phyloP scores from a whole-genome alignment of 2,888 invertebrate genomes.

The Drosophila kanekoi region DNA sequence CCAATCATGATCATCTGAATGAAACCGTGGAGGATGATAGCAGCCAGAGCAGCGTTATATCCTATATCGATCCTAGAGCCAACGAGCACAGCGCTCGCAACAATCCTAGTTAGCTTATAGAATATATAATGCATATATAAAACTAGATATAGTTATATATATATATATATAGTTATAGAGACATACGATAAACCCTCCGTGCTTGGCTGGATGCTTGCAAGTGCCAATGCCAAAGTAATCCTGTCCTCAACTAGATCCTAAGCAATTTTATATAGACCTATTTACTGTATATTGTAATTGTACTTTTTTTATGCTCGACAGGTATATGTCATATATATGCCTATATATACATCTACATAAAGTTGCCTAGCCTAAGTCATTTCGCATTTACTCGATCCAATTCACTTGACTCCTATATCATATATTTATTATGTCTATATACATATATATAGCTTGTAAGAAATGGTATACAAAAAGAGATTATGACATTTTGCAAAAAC shows the following conservation, averaged over 20 bases:
- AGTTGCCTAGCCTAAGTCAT: constrained; percentile 18
- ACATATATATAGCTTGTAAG: background rate
- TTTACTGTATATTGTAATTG: constrained; percentile 30
- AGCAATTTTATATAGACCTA: constrained; percentile 6
- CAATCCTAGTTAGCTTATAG: constrained; percentile 60
- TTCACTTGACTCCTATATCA: constrained; percentile 25
- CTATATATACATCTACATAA: constrained; percentile 15
- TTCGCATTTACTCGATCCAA: constrained; percentile 22
- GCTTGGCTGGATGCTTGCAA: constrained; percentile 39
- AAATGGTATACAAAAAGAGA: constrained; percentile 81
- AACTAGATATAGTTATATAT: constrained; percentile 10
- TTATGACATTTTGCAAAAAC: constrained; percentile 50
- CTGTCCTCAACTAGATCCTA: constrained; percentile 31
- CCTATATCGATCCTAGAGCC: constrained; percentile 84
- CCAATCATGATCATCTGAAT: constrained; percentile 64
- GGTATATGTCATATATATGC: constrained; percentile 5
- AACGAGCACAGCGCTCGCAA: constrained; percentile 35
- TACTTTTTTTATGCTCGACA: constrained; percentile 32
- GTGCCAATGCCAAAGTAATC: constrained; percentile 46
- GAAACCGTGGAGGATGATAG: constrained; percentile 84
- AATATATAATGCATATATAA: constrained; percentile 24
- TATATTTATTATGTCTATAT: constrained; percentile 60
- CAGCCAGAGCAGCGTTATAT: constrained; percentile 85
- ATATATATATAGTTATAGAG: constrained; percentile 5
- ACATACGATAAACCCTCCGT: constrained; percentile 34